These are phyloP conservation scores for Rhyacichthys aspro DNA, from an alignment of 2,797 vertebrate genomes.

Conservation along the genomic window DNA sequence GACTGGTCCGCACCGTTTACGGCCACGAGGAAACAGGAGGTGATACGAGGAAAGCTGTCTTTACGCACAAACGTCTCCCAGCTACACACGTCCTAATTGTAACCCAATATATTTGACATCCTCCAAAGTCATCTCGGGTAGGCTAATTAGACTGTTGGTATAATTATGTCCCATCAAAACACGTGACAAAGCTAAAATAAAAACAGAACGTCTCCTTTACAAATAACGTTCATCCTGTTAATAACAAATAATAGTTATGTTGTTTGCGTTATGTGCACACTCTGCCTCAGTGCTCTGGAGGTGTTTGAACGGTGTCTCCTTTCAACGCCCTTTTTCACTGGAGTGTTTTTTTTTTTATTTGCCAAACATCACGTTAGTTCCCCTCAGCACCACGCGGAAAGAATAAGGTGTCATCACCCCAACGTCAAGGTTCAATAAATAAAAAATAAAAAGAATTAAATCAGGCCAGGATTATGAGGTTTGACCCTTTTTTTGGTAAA, in stretches of 20 bases:
- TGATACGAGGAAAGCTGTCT: constrained; percentile 11
- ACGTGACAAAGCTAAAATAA: no score
- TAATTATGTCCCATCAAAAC: no score
- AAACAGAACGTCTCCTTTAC: no score
- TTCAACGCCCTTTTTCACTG: constrained; percentile 64
- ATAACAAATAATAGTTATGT: no score
- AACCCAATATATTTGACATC: neutral
- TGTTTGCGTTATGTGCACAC: no score
- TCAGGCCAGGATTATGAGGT: no score
- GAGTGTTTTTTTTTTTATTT: constrained; percentile 29
- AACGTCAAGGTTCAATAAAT: constrained; percentile 42
- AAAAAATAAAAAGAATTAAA: no score
- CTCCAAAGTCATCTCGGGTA: neutral
- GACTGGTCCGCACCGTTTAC: constrained; percentile 29
- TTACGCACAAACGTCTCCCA: constrained; percentile 5
- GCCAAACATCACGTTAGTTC: constrained; percentile 60
- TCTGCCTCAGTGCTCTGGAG: constrained; percentile 22
- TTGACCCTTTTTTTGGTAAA: no score
- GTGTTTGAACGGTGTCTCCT: constrained; percentile 77
- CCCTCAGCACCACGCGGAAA: constrained; percentile 45
- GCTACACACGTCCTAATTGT: neutral
- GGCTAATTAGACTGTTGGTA: neutral
- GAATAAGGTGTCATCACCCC: constrained; percentile 66
- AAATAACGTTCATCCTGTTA: no score
- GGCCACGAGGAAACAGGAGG: constrained; percentile 3